Percentiles rank a stretch among this genome's conserved stretches.
Conservation (phyloP, 2,888 invertebrate species). For the Volucella inflata region DNA sequence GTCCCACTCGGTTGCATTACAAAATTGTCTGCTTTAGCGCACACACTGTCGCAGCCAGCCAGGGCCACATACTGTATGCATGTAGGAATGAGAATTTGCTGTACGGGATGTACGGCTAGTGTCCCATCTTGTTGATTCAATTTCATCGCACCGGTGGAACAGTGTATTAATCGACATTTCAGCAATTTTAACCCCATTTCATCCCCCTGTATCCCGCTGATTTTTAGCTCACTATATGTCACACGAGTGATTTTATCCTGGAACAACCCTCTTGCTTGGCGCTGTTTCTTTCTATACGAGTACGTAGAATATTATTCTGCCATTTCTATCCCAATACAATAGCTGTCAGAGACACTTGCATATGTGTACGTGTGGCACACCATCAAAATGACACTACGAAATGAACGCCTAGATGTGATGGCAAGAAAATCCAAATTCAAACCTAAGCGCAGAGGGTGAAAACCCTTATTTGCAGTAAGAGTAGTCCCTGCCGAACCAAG, state of each 20-base stretch:
- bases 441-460: constrained; percentile 6
- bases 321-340: no score
- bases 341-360: not conserved
- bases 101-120: constrained; percentile 36
- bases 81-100: no score
- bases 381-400: constrained; percentile 48
- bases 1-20: constrained; percentile 30
- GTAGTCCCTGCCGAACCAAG: constrained; percentile 6
- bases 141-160: constrained; percentile 67
- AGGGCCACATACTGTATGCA: not conserved
- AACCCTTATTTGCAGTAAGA: constrained; percentile 50
- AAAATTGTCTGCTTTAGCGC: not conserved
- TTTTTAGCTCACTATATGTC: constrained; percentile 54
- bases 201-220: constrained; percentile 4
- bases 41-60: not conserved
- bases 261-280: constrained; percentile 52
- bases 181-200: constrained; percentile 72
- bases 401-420: constrained; percentile 20
- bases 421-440: constrained; percentile 37
- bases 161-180: constrained; percentile 72
- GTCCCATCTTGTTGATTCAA: constrained; percentile 74
- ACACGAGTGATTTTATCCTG: constrained; percentile 70
- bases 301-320: not conserved
- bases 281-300: constrained; percentile 14
- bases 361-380: constrained; percentile 43